Evolutionary conservation across 2,888 invertebrate genomes (phyloP).

Genomic region (Plebejus melissa): DNA sequence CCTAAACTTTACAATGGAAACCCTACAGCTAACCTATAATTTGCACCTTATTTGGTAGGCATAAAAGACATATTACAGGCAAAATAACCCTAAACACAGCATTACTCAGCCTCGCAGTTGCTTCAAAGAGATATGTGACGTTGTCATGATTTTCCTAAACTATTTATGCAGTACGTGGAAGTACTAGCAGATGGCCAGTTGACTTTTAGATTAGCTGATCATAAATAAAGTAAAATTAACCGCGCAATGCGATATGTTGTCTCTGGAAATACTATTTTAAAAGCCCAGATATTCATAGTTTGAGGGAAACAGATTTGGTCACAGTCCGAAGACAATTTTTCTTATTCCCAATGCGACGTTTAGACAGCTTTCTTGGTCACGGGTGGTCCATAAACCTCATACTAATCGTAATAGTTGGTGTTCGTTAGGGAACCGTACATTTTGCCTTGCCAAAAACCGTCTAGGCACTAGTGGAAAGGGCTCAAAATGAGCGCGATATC

Average conservation of each 20-base stretch:
- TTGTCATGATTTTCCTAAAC: slow-evolving; percentile 23
- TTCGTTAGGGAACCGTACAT: no score
- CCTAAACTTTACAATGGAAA: neutral
- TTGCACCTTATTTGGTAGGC: neutral
- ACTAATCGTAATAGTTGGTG: no score
- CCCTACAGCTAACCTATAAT: neutral
- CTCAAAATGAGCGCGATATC: no score
- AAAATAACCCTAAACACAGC: neutral
- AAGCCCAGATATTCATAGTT: neutral
- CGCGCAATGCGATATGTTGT: neutral
- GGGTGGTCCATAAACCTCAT: no score
- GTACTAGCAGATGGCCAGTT: slow-evolving; percentile 28
- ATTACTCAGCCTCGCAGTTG: slow-evolving; percentile 18
- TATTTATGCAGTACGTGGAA: slow-evolving; percentile 30
- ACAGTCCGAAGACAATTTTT: no score
- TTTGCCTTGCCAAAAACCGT: no score
- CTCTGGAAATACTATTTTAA: neutral
- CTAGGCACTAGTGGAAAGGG: no score
- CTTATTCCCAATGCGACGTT: no score
- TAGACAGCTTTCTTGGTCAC: no score
- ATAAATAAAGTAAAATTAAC: neutral
- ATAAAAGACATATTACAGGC: neutral
- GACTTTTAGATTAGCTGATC: slow-evolving; percentile 23
- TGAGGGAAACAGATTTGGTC: no score
- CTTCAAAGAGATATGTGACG: slow-evolving; percentile 8